Evolutionary conservation across 2,113 vertebrate species (phyloP).

Genomic region (Cololabis saira): DNA sequence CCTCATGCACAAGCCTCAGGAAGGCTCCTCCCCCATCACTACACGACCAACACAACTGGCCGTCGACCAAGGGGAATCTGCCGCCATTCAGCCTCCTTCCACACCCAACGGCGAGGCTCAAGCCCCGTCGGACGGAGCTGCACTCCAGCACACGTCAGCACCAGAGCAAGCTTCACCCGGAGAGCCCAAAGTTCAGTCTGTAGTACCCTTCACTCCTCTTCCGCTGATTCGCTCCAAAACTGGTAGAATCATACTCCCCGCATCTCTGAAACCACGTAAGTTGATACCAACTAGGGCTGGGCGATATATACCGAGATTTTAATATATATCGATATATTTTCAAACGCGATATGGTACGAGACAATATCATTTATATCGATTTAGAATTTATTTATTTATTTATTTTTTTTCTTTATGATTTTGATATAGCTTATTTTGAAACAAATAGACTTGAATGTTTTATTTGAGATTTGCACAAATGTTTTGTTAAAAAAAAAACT

Average conservation of each 20-base stretch:
- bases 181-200: fast-evolving
- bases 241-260: conserved; percentile 70
- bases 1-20: neutral
- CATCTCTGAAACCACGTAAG: conserved; percentile 69
- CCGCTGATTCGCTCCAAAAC: conserved; percentile 68
- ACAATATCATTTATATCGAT: no score
- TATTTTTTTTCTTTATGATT: no score
- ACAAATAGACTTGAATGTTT: no score
- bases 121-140: fast-evolving
- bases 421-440: no score
- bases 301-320: no score
- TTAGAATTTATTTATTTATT: no score
- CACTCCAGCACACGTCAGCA: neutral
- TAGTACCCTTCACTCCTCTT: conserved; percentile 17
- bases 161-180: neutral
- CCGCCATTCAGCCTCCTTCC: neutral
- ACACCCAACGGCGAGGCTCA: neutral
- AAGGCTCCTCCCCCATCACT: neutral
- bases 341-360: no score
- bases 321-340: no score
- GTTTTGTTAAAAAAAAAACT: no score
- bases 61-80: neutral
- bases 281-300: no score
- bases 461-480: no score
- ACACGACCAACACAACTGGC: neutral